phyloP scores from a whole-genome alignment of 2,888 invertebrate species.

The Tipula confusa region DNA sequence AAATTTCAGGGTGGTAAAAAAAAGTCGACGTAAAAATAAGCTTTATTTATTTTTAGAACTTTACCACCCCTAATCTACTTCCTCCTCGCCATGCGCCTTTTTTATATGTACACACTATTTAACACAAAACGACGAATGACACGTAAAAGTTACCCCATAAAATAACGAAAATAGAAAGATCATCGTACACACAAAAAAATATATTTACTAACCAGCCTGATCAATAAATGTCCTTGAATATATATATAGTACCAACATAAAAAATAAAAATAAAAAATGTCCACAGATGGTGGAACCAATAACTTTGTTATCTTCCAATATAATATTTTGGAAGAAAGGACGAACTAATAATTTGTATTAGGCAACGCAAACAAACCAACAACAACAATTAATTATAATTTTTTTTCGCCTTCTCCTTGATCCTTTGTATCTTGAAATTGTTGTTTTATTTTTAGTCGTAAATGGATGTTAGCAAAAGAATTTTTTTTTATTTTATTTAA shows the following conservation, averaged over 20 bases:
- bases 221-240: slow-evolving; percentile 7
- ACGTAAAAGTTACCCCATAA: not conserved
- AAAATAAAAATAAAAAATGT: not conserved
- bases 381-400: not conserved
- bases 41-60: not conserved
- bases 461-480: no score
- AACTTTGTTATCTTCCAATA: not conserved
- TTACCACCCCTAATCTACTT: not conserved
- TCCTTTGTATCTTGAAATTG: not conserved
- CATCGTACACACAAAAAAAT: not conserved
- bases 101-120: not conserved
- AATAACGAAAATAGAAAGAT: not conserved
- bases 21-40: not conserved
- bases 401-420: not conserved
- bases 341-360: not conserved
- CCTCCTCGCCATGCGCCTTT: no score
- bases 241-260: not conserved
- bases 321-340: not conserved
- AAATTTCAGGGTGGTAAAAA: not conserved
- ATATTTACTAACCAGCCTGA: not conserved
- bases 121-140: not conserved
- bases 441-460: not conserved
- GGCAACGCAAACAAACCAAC: not conserved
- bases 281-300: not conserved
- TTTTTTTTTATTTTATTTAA: no score